Conservation (phyloP, 2,113 vertebrate genomes). For the Dromiciops gliroides region DNA sequence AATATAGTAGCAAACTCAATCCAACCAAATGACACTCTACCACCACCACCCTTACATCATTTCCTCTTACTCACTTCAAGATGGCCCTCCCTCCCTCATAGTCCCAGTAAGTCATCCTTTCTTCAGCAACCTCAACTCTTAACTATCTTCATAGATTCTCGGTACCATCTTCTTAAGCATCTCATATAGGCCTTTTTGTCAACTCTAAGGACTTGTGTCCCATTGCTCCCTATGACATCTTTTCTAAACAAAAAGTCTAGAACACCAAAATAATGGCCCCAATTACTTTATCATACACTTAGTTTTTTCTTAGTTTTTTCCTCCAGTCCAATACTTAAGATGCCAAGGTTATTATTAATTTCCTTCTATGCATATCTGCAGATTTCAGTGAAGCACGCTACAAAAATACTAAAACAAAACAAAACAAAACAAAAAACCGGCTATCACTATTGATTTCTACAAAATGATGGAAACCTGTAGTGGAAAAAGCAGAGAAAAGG, state of each 20-base stretch:
- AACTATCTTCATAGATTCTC: background rate
- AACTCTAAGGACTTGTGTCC: background rate
- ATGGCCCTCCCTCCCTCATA: constrained; percentile 69
- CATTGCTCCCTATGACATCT: background rate
- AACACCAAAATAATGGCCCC: background rate
- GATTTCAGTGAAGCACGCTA: background rate
- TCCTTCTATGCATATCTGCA: background rate
- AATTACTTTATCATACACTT: background rate
- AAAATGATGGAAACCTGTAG: background rate
- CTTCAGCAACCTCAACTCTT: constrained; percentile 13
- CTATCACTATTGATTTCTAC: background rate
- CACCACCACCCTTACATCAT: constrained; percentile 75
- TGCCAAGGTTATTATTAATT: background rate
- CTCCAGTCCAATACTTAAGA: background rate
- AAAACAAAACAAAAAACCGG: too few relatives aligned
- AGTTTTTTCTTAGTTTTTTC: background rate
- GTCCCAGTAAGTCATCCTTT: constrained; percentile 59
- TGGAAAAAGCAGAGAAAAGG: background rate
- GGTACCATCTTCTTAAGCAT: constrained; percentile 1
- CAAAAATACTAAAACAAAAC: background rate
- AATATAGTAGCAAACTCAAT: constrained; percentile 8
- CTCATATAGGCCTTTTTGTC: too few relatives aligned
- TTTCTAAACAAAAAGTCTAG: background rate
- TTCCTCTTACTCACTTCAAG: constrained; percentile 84
- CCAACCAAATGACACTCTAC: constrained; percentile 54